Evolutionary conservation across 2,797 vertebrate species (phyloP), one percentile per base, ranked within the genome.

Genomic region (Sebastolobus altivelis): DNA sequence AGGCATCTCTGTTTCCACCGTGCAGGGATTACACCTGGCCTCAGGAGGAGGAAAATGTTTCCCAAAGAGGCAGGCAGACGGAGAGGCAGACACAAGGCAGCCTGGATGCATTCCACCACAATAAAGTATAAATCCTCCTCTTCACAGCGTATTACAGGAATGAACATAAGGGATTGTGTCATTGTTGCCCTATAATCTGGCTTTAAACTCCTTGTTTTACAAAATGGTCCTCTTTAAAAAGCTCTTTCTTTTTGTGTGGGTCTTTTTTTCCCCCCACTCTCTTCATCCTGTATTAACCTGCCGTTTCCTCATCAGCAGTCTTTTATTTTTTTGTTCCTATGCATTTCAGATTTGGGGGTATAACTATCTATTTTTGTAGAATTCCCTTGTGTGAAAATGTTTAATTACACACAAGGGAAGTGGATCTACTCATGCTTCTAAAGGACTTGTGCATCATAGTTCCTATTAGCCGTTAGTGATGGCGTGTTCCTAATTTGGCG

Each of bases 181-280:
- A 95, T 95, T 95, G 95, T 95, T 95, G 93, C 82, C 88, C 95
- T 82, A 74, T 97, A 97, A 97, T 97, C 96, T 96, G 96, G 93
- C 81, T 96, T 96, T 97, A 96, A 97, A 97, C 94, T 96, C 94
- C 96, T 96, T 97, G 96, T 96, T 95, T 95, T 95, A 96, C 96
- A 97, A 97, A 95, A 96, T 93, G 91, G 91, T 78, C 83, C 91
- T 94, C 89, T 93, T 93, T 92, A 94, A 95, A 95, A 95, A 93
- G 90, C 93, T 87, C 82, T 91, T 87, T 90, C 84, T 92, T 90
- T 87, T 88, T 83, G 79, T 86, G n/a, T 25, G 38, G 22, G 16
- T 84, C 81, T 81, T 80, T 84, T 83, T 78, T 59, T 12, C 52
- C 55, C 55, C 43, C 43, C 79, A 18, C 69, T 60, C 52, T 63